These are phyloP conservation scores for Reticulitermes lucifugus DNA, from an alignment of 2,888 invertebrate genomes.

Conservation along the genomic window DNA sequence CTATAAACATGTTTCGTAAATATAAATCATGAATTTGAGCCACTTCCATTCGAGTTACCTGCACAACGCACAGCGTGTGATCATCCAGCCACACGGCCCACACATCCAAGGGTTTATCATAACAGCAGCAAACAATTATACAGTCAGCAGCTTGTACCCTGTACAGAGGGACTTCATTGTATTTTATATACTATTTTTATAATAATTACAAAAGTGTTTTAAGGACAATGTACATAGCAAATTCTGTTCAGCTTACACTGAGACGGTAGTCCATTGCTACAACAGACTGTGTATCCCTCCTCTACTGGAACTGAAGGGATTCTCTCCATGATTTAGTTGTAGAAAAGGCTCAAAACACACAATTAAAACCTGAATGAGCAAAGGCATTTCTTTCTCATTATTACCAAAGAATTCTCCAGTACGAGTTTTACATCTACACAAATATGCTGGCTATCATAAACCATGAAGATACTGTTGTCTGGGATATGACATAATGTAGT, in stretches of 20 bases:
- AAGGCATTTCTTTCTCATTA: not conserved
- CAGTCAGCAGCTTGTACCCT: constrained; percentile 14
- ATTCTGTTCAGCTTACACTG: not conserved
- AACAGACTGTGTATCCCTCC: not conserved
- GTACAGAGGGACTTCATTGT: constrained; percentile 13
- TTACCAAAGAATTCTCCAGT: not conserved
- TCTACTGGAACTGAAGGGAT: not conserved
- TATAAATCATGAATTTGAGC: not conserved
- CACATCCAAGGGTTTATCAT: constrained; percentile 4
- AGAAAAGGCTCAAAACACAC: not conserved
- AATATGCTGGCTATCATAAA: too few relatives aligned
- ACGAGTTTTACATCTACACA: too few relatives aligned
- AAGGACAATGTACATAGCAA: not conserved
- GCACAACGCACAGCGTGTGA: not conserved
- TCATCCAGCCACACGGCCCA: not conserved
- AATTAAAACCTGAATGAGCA: not conserved
- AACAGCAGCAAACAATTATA: not conserved
- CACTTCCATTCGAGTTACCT: not conserved
- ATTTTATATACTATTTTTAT: not conserved
- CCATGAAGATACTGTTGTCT: too few relatives aligned
- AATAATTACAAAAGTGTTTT: not conserved
- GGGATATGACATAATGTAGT: too few relatives aligned
- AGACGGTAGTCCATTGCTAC: not conserved
- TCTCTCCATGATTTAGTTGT: not conserved
- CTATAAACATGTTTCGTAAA: not conserved